These are phyloP conservation scores for Caracal caracal DNA, from an alignment of 2,113 vertebrate genomes.

Conservation along the genomic window DNA sequence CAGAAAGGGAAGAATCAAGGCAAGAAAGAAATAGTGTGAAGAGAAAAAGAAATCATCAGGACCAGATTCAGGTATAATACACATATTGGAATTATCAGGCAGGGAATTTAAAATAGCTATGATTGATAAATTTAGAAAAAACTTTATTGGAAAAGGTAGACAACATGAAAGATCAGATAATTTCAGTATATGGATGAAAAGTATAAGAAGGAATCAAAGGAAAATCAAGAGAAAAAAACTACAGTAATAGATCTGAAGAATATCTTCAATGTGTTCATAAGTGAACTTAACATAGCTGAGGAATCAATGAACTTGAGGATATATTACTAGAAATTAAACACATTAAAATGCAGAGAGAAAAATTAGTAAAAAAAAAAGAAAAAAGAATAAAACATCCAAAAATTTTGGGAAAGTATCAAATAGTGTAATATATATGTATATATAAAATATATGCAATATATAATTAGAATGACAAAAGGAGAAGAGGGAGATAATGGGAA, in stretches of 20 bases:
- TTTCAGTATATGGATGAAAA: background rate
- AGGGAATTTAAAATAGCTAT: background rate
- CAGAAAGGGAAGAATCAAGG: background rate
- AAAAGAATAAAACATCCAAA: background rate
- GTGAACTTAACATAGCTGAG: background rate
- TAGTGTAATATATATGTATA: background rate
- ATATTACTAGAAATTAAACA: background rate
- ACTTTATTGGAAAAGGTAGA: background rate
- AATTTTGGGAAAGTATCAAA: background rate
- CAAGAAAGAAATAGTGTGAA: background rate
- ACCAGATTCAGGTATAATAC: background rate
- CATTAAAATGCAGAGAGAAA: background rate
- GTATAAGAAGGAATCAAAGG: conserved; percentile 15
- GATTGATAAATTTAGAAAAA: background rate
- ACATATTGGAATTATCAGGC: background rate
- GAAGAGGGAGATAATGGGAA: background rate
- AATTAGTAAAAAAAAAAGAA: background rate
- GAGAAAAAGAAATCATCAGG: conserved; percentile 22
- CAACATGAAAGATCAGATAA: background rate
- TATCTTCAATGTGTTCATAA: background rate
- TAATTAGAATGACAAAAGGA: background rate
- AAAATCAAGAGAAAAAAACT: background rate
- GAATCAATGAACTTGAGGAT: background rate
- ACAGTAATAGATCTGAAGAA: background rate
- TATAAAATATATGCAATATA: background rate